These are phyloP conservation scores for Orthosia gracilis DNA, from an alignment of 2,888 invertebrate species.

Conservation along the genomic window DNA sequence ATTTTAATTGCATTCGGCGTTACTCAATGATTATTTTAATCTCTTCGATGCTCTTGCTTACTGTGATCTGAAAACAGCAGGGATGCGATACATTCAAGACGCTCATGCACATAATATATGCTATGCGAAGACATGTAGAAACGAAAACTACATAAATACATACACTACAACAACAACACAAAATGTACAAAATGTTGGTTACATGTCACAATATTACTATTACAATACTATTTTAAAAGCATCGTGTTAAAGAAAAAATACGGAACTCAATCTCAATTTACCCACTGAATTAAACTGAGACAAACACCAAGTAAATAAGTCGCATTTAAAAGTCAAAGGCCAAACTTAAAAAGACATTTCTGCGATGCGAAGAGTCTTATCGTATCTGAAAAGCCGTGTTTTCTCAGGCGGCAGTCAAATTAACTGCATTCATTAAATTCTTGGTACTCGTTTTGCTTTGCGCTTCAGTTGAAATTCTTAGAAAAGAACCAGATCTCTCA, in stretches of 20 bases:
- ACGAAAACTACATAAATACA: neutral
- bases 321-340: constrained; percentile 2
- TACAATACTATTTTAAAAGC: neutral
- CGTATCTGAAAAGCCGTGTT: neutral
- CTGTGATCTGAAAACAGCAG: neutral
- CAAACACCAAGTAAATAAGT: neutral
- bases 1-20: constrained; percentile 10
- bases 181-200: neutral
- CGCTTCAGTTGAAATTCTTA: neutral
- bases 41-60: neutral
- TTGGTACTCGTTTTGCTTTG: neutral
- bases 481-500: neutral
- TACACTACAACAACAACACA: too few relatives aligned
- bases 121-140: constrained; percentile 9
- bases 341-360: neutral
- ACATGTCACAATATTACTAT: neutral
- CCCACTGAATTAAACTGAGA: neutral
- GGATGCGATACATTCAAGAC: neutral
- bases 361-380: neutral
- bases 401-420: constrained; percentile 7
- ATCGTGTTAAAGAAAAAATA: neutral
- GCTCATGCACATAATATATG: neutral
- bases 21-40: constrained; percentile 3
- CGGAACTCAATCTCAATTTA: neutral
- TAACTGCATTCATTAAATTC: neutral